Conservation (phyloP, 2,888 invertebrate genomes). For the Mechanitis mazaeus region DNA sequence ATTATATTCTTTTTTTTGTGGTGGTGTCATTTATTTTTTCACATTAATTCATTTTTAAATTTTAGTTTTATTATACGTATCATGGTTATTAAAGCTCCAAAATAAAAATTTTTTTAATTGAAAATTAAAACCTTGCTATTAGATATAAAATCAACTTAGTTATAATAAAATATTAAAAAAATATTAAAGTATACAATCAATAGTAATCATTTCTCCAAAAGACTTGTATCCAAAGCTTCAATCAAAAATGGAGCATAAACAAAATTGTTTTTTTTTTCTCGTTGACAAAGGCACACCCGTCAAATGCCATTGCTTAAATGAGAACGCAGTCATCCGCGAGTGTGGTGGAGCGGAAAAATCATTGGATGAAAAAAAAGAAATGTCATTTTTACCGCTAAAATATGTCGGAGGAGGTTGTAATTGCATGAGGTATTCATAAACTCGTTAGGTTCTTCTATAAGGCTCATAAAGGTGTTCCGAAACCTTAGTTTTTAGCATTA, state of each 20-base stretch:
- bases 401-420: conserved; percentile 20
- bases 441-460: background rate
- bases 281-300: conserved; percentile 62
- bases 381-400: conserved; percentile 51
- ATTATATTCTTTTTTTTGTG: conserved; percentile 15
- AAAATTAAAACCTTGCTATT: background rate
- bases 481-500: too few species aligned
- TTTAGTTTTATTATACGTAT: too few species aligned
- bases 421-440: conserved; percentile 6
- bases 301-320: conserved; percentile 75
- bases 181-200: conserved; percentile 10
- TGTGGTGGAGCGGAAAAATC: conserved; percentile 72
- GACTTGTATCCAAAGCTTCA: conserved; percentile 50
- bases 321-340: conserved; percentile 70
- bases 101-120: too few species aligned
- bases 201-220: conserved; percentile 30
- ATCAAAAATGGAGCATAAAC: conserved; percentile 59
- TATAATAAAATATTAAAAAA: conserved; percentile 10
- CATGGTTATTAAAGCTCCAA: too few species aligned
- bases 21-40: too few species aligned
- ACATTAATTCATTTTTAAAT: too few species aligned
- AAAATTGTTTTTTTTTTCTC: conserved; percentile 44
- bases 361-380: conserved; percentile 54
- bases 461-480: too few species aligned
- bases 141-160: background rate